phyloP scores from a whole-genome alignment of 2,113 vertebrate genomes.

The Burhinus oedicnemus region DNA sequence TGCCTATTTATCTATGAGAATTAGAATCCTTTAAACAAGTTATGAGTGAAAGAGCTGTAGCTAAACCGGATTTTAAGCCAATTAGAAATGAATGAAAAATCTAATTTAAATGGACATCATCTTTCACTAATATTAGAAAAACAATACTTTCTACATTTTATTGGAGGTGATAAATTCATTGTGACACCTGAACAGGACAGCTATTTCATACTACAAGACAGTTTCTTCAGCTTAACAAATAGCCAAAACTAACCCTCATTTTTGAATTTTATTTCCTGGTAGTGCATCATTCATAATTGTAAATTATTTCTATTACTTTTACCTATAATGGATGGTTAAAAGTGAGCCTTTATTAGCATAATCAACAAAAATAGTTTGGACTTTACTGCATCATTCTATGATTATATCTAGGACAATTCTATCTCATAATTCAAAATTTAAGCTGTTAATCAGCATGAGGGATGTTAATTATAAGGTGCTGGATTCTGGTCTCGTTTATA shows the following conservation, averaged over 20 bases:
- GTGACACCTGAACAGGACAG: constrained; percentile 53
- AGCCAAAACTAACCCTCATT: constrained; percentile 14
- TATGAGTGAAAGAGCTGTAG: constrained; percentile 70
- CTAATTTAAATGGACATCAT: constrained; percentile 73
- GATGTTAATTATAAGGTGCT: background rate
- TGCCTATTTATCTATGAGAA: constrained; percentile 72
- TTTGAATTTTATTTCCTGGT: constrained; percentile 42
- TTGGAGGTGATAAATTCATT: constrained; percentile 60
- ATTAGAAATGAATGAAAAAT: constrained; percentile 77
- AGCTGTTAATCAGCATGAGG: background rate
- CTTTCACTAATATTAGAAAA: constrained; percentile 68
- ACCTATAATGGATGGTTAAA: background rate
- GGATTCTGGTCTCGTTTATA: background rate
- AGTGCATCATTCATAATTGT: background rate
- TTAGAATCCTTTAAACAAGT: constrained; percentile 75
- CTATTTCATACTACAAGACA: constrained; percentile 44
- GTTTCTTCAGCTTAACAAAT: constrained; percentile 32
- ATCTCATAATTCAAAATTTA: background rate
- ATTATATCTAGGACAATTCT: background rate
- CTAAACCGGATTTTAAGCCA: constrained; percentile 72
- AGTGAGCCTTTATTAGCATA: background rate
- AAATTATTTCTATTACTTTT: constrained; percentile 38
- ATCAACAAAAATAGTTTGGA: constrained; percentile 11
- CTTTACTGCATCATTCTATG: background rate
- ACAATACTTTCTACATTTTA: constrained; percentile 51